Percentiles rank a stretch among this genome's conserved stretches.
Evolutionary conservation across 2,113 vertebrate species (phyloP).

Genomic region (Shinisaurus crocodilurus): DNA sequence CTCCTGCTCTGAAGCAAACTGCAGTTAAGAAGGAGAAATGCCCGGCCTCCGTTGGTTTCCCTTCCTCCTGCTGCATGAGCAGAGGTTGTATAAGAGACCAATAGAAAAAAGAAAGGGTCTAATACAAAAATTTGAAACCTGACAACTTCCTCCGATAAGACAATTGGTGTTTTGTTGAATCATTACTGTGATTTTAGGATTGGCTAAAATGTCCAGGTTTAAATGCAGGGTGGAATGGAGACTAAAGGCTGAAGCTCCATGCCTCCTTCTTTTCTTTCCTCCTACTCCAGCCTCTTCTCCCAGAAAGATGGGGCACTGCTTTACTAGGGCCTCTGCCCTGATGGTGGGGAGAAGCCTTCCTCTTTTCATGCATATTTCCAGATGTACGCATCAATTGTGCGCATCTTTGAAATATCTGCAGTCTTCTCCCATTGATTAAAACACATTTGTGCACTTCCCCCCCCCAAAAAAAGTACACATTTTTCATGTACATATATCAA

Average conservation of each 20-base stretch:
- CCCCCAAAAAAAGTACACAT: too few species aligned
- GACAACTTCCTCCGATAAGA: background rate
- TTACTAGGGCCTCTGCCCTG: background rate
- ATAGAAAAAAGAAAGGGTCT: background rate
- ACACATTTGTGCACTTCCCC: too few species aligned
- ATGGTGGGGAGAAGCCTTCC: background rate
- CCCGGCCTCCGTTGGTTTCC: background rate
- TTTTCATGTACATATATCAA: too few species aligned
- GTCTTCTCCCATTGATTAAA: too few species aligned
- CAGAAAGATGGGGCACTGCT: background rate
- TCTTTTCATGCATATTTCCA: too few species aligned
- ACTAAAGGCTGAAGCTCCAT: background rate
- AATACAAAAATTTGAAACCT: accelerated
- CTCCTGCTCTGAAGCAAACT: constrained; percentile 29
- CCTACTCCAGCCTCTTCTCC: background rate
- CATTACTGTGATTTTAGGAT: background rate
- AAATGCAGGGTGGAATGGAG: background rate
- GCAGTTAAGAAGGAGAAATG: background rate
- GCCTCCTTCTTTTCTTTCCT: background rate
- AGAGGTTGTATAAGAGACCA: background rate
- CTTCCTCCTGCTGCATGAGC: background rate
- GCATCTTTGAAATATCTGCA: too few species aligned
- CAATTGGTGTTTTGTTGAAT: constrained; percentile 3
- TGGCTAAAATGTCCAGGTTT: background rate
- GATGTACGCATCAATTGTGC: too few species aligned